Evolutionary conservation across 2,888 invertebrate genomes (phyloP).

Genomic region (Campoletis raptor): DNA sequence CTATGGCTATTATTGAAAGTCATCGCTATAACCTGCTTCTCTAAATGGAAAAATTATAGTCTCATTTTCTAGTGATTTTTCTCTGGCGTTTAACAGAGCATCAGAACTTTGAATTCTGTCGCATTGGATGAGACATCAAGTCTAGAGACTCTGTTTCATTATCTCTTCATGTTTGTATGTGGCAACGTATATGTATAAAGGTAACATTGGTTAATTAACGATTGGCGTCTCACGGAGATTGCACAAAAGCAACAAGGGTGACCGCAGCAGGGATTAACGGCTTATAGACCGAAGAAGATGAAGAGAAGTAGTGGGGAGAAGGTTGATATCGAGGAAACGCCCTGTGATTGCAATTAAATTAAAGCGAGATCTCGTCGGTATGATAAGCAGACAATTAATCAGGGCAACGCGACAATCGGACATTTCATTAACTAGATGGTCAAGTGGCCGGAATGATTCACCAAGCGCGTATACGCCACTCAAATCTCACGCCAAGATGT

Average conservation of each 20-base stretch:
- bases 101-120: slow-evolving; percentile 57
- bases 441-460: slow-evolving; percentile 72
- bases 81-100: background rate
- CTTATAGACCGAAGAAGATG: slow-evolving; percentile 31
- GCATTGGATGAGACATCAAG: slow-evolving; percentile 58
- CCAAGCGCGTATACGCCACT: slow-evolving; percentile 63
- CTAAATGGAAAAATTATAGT: slow-evolving; percentile 39
- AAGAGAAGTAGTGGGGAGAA: slow-evolving; percentile 14
- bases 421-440: slow-evolving; percentile 79
- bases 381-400: slow-evolving; percentile 82
- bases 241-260: slow-evolving; percentile 28
- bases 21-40: background rate
- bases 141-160: slow-evolving; percentile 54
- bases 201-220: slow-evolving; percentile 63
- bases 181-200: slow-evolving; percentile 12
- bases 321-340: slow-evolving; percentile 65
- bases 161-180: slow-evolving; percentile 2
- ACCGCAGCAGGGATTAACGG: slow-evolving; percentile 27
- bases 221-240: slow-evolving; percentile 42
- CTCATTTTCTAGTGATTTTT: slow-evolving; percentile 14
- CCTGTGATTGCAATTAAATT: slow-evolving; percentile 81
- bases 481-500: slow-evolving; percentile 38
- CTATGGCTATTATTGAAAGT: background rate
- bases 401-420: slow-evolving; percentile 79
- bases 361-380: slow-evolving; percentile 78